phyloP scores from a whole-genome alignment of 2,797 vertebrate genomes.

The Potorous gilbertii region DNA sequence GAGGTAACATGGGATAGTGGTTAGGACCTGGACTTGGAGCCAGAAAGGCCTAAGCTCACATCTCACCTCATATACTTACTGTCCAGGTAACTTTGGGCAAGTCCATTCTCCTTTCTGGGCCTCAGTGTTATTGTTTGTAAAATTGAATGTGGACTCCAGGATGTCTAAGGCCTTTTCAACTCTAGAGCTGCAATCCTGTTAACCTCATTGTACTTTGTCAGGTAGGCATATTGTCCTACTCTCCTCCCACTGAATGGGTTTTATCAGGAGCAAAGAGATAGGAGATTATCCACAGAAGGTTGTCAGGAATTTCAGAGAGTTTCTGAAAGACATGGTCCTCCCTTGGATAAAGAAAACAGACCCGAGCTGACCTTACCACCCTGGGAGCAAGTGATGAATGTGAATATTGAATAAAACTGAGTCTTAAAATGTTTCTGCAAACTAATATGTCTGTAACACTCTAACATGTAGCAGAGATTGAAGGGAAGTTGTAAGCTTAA shows the following conservation, averaged over 20 bases:
- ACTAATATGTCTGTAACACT: not conserved
- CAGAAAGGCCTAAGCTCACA: not conserved
- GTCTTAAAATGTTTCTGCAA: slow-evolving; percentile 35
- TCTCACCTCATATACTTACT: not conserved
- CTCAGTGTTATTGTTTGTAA: not conserved
- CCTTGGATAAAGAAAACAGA: not conserved
- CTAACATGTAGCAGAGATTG: not conserved
- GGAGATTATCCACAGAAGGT: not conserved
- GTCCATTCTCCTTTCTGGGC: not conserved
- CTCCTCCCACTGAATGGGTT: not conserved
- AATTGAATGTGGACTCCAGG: not conserved
- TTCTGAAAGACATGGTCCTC: not conserved
- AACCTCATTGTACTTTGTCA: not conserved
- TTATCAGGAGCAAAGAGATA: not conserved
- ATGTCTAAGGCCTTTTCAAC: not conserved
- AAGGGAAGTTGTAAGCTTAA: not conserved
- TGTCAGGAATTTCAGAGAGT: not conserved
- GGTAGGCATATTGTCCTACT: not conserved
- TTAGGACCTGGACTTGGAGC: not conserved
- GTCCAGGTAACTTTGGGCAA: not conserved
- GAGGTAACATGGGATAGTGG: not conserved
- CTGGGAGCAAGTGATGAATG: not conserved
- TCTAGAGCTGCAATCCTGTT: not conserved
- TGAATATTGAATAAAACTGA: not conserved
- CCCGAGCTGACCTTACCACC: not conserved